Evolutionary conservation across 2,797 vertebrate genomes (phyloP), one percentile per base, ranked within the genome.

Genomic region (Crocodylus rhombifer): DNA sequence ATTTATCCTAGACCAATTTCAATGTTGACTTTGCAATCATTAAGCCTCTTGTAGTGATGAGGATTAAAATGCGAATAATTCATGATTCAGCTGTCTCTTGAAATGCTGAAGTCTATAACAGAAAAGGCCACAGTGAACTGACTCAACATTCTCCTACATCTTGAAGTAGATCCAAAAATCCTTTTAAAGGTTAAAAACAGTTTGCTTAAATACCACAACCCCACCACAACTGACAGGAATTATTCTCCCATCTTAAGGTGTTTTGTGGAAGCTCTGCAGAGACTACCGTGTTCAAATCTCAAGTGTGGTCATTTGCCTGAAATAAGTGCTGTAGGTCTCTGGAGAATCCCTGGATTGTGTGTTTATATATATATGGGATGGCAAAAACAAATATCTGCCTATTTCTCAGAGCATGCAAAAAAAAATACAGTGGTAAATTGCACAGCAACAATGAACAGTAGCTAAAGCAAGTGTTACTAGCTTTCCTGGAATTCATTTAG

Each of bases 391-490:
- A 51, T 23, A 62, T 56, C 85, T 25, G 9, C 7, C 2, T 18
- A 10, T 77, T 82, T 56, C 64, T 78, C 51, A 23, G 3, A 71
- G 77, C 1, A 71, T 25, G 36, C 74, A 56, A 21, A 6, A 75
- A 26, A 69, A 63, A 74, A 63, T 18, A 67, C 18, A 93, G 15
- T 23, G 67, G 81, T 64, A 77, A 89, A 82, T 71, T 62, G 28
- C 86, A 83, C 13, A 79, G 91, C 64, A 88, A 75, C 83, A 51
- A 64, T 84, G 64, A 69, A 28, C 86, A 82, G 1, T 16, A 76
- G 57, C 61, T 76, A 80, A 67, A 91, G 62, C 42, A 94, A 95
- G 90, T 80, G 80, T 89, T 87, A 89, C 26, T 61, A 21, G 61
- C 26, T 62, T 62, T 25, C 23, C 26, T 62, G 23, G 4, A 62